These are phyloP conservation scores for Trypoxylon attenuatum DNA, from an alignment of 2,888 invertebrate species.

Conservation along the genomic window DNA sequence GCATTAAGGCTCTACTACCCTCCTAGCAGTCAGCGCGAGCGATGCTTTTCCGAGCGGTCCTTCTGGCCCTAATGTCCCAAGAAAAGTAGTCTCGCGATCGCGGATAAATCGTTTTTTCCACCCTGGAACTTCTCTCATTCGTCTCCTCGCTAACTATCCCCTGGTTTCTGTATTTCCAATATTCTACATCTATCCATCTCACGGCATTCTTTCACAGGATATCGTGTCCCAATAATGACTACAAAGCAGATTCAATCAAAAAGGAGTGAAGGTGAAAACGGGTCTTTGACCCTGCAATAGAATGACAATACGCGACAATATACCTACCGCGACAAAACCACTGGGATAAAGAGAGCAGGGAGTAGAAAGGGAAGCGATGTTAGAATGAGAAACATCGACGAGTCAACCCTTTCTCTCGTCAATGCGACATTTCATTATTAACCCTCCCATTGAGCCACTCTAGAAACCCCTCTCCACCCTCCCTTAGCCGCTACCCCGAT, in stretches of 20 bases:
- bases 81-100: slow-evolving; percentile 48
- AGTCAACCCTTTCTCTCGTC: slow-evolving; percentile 56
- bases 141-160: no score
- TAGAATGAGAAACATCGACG: neutral
- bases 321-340: no score
- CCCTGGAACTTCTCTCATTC: no score
- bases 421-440: slow-evolving; percentile 68
- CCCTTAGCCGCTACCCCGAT: slow-evolving; percentile 4
- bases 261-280: no score
- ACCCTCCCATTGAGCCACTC: slow-evolving; percentile 36
- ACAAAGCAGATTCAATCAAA: no score
- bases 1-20: slow-evolving; percentile 59
- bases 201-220: no score
- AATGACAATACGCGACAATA: no score
- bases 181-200: no score
- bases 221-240: no score
- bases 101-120: slow-evolving; percentile 53
- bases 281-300: no score
- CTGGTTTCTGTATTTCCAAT: no score
- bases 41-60: slow-evolving; percentile 38
- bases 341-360: slow-evolving; percentile 18
- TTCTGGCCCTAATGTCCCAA: slow-evolving; percentile 53
- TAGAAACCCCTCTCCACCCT: no score
- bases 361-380: slow-evolving; percentile 4
- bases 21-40: slow-evolving; percentile 15